Percentiles rank a stretch among this genome's conserved stretches.
phyloP scores from a whole-genome alignment of 2,113 vertebrate genomes.

The Thunnus thynnus region DNA sequence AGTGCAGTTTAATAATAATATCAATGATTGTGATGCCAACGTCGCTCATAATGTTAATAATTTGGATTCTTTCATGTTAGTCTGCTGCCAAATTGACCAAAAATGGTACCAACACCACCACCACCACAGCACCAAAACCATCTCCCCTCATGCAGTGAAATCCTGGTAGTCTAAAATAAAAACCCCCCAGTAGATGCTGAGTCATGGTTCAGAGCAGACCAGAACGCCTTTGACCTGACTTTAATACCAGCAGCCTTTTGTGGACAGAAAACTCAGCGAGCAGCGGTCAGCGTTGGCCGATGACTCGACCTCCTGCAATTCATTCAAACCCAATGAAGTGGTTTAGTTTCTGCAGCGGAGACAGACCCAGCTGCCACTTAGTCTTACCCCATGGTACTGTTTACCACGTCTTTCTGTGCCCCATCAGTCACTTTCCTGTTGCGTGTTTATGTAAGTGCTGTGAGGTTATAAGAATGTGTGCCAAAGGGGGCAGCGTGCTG shows the following conservation, averaged over 20 bases:
- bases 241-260: neutral
- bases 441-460: conserved; percentile 31
- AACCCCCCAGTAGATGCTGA: neutral
- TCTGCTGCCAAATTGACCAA: neutral
- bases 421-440: conserved; percentile 22
- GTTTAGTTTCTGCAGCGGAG: conserved; percentile 29
- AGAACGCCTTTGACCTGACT: neutral
- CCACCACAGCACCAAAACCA: neutral
- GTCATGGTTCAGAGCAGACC: neutral
- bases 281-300: neutral
- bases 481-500: neutral
- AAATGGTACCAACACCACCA: too few relatives aligned
- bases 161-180: neutral
- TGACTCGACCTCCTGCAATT: neutral
- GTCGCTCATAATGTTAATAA: too few relatives aligned
- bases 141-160: neutral
- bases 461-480: conserved; percentile 14
- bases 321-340: conserved; percentile 43
- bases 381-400: conserved; percentile 6
- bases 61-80: too few relatives aligned
- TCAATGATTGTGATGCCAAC: too few relatives aligned
- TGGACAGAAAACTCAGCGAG: neutral
- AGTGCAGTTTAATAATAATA: too few relatives aligned
- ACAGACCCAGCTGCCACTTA: conserved; percentile 40
- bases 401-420: neutral